Evolutionary conservation across 2,888 invertebrate species (phyloP).

Genomic region (Amaurobius ferox): DNA sequence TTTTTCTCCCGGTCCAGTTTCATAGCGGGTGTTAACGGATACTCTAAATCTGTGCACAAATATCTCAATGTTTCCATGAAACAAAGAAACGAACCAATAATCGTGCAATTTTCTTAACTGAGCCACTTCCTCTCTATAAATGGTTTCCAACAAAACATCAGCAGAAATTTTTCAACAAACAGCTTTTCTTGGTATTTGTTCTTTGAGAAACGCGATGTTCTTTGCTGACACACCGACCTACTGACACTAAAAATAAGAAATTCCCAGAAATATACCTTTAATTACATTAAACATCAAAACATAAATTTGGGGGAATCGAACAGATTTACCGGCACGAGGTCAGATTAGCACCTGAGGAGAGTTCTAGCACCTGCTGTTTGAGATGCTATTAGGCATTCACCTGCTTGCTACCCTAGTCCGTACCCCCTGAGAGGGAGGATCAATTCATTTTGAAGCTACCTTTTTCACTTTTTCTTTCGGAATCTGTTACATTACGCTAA

Average conservation of each 20-base stretch:
- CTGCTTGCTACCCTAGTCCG: conserved; percentile 34
- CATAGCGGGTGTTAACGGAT: no score
- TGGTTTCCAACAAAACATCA: no score
- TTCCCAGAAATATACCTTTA: background rate
- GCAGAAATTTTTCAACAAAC: no score
- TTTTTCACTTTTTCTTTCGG: conserved; percentile 10
- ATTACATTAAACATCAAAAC: conserved; percentile 33
- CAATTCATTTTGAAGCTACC: background rate
- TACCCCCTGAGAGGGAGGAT: conserved; percentile 13
- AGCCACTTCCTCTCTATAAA: no score
- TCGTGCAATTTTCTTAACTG: no score
- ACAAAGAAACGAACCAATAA: no score
- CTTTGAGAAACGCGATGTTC: background rate
- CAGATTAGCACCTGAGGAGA: conserved; percentile 30
- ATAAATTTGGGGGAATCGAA: conserved; percentile 22
- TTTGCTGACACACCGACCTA: conserved; percentile 43
- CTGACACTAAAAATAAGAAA: background rate
- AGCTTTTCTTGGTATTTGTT: background rate
- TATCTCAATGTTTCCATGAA: no score
- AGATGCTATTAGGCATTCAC: conserved; percentile 42
- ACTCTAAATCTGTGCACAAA: no score
- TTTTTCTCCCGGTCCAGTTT: no score
- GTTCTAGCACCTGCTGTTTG: conserved; percentile 37
- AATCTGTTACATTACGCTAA: background rate
- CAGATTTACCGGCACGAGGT: conserved; percentile 21